Conservation (phyloP, 1,140 invertebrate species). For the Scaptomyza pallida region DNA sequence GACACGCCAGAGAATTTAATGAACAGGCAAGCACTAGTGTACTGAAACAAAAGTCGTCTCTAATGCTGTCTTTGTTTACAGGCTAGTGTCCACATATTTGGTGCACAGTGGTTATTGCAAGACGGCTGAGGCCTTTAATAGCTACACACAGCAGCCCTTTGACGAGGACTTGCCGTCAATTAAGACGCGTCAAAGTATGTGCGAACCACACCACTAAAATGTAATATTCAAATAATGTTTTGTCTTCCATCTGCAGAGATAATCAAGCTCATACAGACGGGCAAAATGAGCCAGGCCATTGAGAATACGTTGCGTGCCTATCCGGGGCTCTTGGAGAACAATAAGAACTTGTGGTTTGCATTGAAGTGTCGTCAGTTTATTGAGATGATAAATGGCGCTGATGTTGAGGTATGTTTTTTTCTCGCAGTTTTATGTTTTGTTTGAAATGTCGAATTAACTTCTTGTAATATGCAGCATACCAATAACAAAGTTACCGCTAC, state of each 20-base stretch:
- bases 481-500: constrained; percentile 76
- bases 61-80: constrained; percentile 83
- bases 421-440: neutral
- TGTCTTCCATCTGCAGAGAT: constrained; percentile 89
- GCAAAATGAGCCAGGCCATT: constrained; percentile 97
- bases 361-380: constrained; percentile 99
- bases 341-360: constrained; percentile 96
- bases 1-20: constrained; percentile 70
- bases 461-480: constrained; percentile 42
- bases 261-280: constrained; percentile 95
- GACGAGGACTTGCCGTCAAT: constrained; percentile 97
- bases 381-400: constrained; percentile 95
- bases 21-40: constrained; percentile 46
- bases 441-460: neutral
- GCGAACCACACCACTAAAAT: neutral
- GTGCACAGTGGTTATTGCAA: constrained; percentile 98
- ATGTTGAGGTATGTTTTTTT: constrained; percentile 86
- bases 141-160: constrained; percentile 94
- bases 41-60: neutral
- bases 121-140: constrained; percentile 97
- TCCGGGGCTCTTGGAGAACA: constrained; percentile 94
- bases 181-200: constrained; percentile 97
- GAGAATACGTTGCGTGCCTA: constrained; percentile 94
- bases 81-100: constrained; percentile 98
- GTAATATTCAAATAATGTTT: neutral